Percentiles rank a stretch among this genome's conserved stretches.
Conservation (phyloP, 2,113 vertebrate species). For the Spea multiplicata region DNA sequence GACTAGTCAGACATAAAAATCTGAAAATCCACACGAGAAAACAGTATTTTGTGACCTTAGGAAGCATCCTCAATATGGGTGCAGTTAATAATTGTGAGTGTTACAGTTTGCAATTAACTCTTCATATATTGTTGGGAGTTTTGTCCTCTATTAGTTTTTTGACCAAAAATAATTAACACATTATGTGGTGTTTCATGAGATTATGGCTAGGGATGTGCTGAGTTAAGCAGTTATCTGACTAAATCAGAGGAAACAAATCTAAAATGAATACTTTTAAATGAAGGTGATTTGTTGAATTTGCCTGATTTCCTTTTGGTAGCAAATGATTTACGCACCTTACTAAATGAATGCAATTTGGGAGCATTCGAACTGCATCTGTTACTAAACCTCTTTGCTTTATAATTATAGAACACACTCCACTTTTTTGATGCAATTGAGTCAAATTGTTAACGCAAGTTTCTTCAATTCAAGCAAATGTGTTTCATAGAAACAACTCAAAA, state of each 20-base stretch:
- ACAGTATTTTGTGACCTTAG: no score
- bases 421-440: conserved; percentile 46
- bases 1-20: no score
- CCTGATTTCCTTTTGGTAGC: conserved; percentile 38
- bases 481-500: conserved; percentile 39
- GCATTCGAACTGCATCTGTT: conserved; percentile 29
- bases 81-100: no score
- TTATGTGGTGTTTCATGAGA: neutral
- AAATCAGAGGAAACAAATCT: conserved; percentile 14
- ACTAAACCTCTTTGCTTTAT: conserved; percentile 30
- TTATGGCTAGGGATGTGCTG: neutral
- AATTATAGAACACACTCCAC: conserved; percentile 39
- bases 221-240: conserved; percentile 30
- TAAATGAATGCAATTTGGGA: conserved; percentile 39
- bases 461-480: conserved; percentile 34
- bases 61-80: no score
- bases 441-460: conserved; percentile 44
- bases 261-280: conserved; percentile 21
- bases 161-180: neutral
- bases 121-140: no score
- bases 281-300: conserved; percentile 40
- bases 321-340: conserved; percentile 35
- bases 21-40: no score
- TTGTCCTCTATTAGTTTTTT: no score
- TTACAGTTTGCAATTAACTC: no score